Base-by-base conservation (phyloP, 2,888 invertebrate species). In the Chesias legatella region DNA sequence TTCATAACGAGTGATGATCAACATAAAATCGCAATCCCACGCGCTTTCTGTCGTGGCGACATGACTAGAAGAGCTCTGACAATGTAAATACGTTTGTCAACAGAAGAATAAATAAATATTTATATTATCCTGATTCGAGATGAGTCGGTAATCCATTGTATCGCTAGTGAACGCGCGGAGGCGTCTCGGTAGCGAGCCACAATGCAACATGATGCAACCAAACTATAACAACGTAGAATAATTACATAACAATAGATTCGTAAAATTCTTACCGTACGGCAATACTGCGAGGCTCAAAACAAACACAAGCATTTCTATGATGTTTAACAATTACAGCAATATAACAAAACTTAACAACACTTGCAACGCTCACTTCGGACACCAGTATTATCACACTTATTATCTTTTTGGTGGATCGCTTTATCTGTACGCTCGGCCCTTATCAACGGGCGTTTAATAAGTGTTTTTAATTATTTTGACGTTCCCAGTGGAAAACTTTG, bases 11-110 rank as follows among this genome's bases (percentile, higher is more conserved):
- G 70, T 66, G 78, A 75, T 76, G 76, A 75, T 77, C 77, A 73
- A 73, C 74, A 78, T 64, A 73, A 74, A 73, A 70, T 66, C 64
- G 50, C 43, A 68, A 53, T 60, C 84, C 84, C 72, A 84, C 83
- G 77, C 81, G 58, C 58, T 47, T 56, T 53, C 51, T 53, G 63
- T 62, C 67, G 67, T 73, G 70, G 73, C 66, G 69, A 79, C 80
- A 74, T 65, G 63, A 67, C 71, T 67, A 69, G 67, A 67, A 60
- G 56, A 65, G 59, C 69, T 70, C 71, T 79, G 67, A 79, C 79
- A 79, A 84, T 86, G 84, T 84, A 82, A 84, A 85, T 84, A 81
- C 71, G 68, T 78, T 82, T 85, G 85, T 85, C 84, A 82, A 84
- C 84, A 78, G 64, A 57, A 61, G 76, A 81, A 82, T 78, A 79